Evolutionary conservation across 2,888 invertebrate species (phyloP).

Genomic region (Micoletzkya japonica): DNA sequence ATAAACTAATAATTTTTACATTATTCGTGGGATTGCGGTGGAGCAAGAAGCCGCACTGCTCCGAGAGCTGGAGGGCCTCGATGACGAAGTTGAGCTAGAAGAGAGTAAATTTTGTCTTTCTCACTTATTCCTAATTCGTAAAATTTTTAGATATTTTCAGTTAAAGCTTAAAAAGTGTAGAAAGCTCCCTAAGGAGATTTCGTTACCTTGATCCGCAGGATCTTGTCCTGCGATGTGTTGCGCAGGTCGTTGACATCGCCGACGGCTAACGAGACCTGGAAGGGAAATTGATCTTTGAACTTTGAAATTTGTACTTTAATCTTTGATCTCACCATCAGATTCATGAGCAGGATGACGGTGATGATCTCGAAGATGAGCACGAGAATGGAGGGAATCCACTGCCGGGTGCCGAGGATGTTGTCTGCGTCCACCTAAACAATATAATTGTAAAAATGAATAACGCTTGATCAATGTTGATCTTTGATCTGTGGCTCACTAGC

Average conservation of each 20-base stretch:
- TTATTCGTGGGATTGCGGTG: conserved; percentile 43
- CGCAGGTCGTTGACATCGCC: conserved; percentile 58
- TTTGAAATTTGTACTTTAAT: background rate
- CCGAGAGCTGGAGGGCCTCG: conserved; percentile 57
- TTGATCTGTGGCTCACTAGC: background rate
- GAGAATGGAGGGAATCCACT: conserved; percentile 59
- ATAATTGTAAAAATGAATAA: too few relatives aligned
- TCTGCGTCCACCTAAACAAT: conserved; percentile 32
- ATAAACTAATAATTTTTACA: too few relatives aligned
- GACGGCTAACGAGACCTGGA: conserved; percentile 57
- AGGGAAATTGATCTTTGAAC: background rate
- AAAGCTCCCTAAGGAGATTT: too few relatives aligned
- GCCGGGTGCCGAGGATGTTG: conserved; percentile 37
- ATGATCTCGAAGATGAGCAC: conserved; percentile 61
- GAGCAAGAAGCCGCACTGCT: conserved; percentile 40
- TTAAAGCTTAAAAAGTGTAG: background rate
- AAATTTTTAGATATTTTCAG: background rate
- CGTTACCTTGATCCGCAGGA: conserved; percentile 56
- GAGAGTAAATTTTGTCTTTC: background rate
- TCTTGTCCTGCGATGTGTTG: conserved; percentile 54
- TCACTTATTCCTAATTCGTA: background rate
- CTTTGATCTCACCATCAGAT: conserved; percentile 48
- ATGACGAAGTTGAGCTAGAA: conserved; percentile 57
- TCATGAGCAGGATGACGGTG: conserved; percentile 61
- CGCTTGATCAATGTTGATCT: background rate